These are phyloP conservation scores for Tokudaia muenninki DNA, from an alignment of 2,797 vertebrate genomes.

Conservation along the genomic window DNA sequence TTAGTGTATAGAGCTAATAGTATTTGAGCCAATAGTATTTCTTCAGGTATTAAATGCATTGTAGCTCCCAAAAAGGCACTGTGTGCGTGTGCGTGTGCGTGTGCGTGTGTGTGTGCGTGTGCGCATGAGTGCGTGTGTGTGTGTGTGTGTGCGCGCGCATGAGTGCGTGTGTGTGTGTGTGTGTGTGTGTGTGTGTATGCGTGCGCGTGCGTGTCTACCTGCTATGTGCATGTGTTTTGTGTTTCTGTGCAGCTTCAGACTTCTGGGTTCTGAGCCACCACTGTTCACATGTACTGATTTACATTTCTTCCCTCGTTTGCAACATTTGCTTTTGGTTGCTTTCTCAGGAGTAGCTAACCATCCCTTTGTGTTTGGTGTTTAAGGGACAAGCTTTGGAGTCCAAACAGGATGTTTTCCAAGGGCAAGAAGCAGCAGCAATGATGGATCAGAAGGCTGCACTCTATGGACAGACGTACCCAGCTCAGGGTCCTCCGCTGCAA, in stretches of 20 bases:
- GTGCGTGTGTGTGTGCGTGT: neutral
- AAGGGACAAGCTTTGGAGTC: constrained; percentile 94
- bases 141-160: too few relatives aligned
- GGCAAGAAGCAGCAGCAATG: constrained; percentile 92
- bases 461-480: constrained; percentile 94
- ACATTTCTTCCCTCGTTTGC: neutral
- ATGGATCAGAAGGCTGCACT: constrained; percentile 94
- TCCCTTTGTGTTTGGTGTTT: constrained; percentile 82
- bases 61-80: neutral
- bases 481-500: constrained; percentile 92
- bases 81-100: neutral
- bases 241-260: neutral
- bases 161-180: neutral
- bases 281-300: neutral
- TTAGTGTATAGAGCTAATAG: constrained; percentile 37
- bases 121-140: too few relatives aligned
- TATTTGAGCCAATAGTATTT: neutral
- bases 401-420: constrained; percentile 92
- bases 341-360: neutral
- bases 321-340: constrained; percentile 34
- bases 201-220: too few relatives aligned
- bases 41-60: neutral
- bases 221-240: too few relatives aligned
- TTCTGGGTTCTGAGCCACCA: neutral
- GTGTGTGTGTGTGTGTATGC: neutral